phyloP scores from a whole-genome alignment of 1,140 invertebrate species.

The Drosophila pandora region DNA sequence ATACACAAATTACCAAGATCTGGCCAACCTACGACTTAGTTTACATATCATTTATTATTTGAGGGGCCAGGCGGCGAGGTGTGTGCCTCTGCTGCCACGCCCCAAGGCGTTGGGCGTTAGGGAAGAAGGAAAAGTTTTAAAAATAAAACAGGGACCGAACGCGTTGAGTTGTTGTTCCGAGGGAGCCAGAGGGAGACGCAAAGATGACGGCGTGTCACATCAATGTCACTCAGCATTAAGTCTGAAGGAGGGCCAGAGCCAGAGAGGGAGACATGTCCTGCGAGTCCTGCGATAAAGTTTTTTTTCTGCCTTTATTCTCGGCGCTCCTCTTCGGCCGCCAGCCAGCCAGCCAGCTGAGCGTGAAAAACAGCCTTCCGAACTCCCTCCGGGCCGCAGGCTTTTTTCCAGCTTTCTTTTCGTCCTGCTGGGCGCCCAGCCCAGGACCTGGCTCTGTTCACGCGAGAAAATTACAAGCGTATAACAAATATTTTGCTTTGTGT shows the following conservation, averaged over 20 bases:
- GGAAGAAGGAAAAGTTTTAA: conserved; percentile 66
- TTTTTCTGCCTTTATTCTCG: conserved; percentile 26
- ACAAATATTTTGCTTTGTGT: conserved; percentile 79
- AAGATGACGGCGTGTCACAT: conserved; percentile 79
- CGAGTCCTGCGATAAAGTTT: conserved; percentile 68
- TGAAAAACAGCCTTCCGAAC: conserved; percentile 58
- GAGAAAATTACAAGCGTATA: conserved; percentile 77
- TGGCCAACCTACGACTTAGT: conserved; percentile 60
- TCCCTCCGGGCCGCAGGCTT: background rate
- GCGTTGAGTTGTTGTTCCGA: conserved; percentile 20
- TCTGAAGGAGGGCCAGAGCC: conserved; percentile 2
- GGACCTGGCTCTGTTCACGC: conserved; percentile 36
- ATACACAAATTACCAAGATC: conserved; percentile 37
- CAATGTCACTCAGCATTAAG: conserved; percentile 80
- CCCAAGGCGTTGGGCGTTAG: conserved; percentile 68
- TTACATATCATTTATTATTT: conserved; percentile 81
- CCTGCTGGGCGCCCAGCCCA: background rate
- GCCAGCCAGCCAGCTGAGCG: conserved; percentile 53
- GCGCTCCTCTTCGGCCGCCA: conserved; percentile 28
- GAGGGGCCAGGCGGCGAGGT: conserved; percentile 29
- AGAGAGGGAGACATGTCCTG: conserved; percentile 51
- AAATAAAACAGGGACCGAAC: conserved; percentile 65
- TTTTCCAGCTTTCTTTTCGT: conserved; percentile 48
- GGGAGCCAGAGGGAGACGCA: conserved; percentile 9
- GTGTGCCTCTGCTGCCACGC: conserved; percentile 57